Evolutionary conservation across 2,113 vertebrate species (phyloP), one percentile per base, ranked within the genome.

Genomic region (Cryptoleucopteryx plumbea): DNA sequence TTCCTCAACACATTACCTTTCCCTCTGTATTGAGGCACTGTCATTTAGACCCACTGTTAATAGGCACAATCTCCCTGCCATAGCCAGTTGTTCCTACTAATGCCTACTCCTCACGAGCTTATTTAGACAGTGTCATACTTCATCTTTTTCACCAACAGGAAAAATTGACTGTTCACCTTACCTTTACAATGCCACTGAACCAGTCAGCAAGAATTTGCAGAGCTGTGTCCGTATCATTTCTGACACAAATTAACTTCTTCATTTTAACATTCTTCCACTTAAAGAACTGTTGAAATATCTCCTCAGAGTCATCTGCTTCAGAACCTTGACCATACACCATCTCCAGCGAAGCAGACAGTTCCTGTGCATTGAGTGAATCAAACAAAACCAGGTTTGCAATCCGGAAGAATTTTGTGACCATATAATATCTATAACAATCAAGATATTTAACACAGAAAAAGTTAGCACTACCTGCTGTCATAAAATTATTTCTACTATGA

Each of bases 201-300:
- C 98, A 98, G 52, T 83, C 90, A 66, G 96, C 56, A 56, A 98
- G 96, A 91, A 65, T 72, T 56, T 94, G 90, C 20, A 98, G 81
- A 75, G 98, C 97, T 79, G 85, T 61, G 45, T 97, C 96, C 6
- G 97, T 98, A 75, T 97, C 91, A 65, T 65, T 88, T 93, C 97
- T 98, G 86, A 98, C 78, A 27, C 13, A 65, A 85, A 66, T 93
- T 59, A 98, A 97, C 86, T 97, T 97, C 66, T 98, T 91, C 23
- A 32, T 78, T 92, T 98, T 98, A 83, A 61, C 26, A 72, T 55
- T 92, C 71, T 98, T 98, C 98, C 98, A 98, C 18, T 97, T 92
- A 90, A 94, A 96, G 89, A 98, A 98, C 16, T 97, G 73, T 26
- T 97, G 86, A 97, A 98, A 97, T 77, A 83, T 79, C 48, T 96